Conservation (phyloP, 2,888 invertebrate species). For the Oscheius sp. region DNA sequence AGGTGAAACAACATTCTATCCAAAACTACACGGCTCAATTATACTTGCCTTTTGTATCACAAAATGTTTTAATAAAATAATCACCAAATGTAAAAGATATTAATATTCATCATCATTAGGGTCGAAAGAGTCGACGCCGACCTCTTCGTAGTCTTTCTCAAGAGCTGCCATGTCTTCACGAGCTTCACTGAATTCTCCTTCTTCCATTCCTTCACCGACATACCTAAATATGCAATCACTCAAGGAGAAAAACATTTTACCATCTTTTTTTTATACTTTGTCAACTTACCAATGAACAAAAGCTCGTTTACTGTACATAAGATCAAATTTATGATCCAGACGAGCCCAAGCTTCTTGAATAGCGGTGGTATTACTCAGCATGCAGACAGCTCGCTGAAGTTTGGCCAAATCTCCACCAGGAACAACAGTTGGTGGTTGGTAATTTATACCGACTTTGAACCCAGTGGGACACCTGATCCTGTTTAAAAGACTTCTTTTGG, state of each 20-base stretch:
- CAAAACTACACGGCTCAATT: neutral
- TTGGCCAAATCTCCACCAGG: constrained; percentile 86
- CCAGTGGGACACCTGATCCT: constrained; percentile 69
- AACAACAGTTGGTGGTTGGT: constrained; percentile 79
- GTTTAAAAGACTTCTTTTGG: too few species aligned
- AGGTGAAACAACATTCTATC: constrained; percentile 6
- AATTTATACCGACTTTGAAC: constrained; percentile 69
- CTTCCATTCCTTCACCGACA: constrained; percentile 70
- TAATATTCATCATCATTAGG: constrained; percentile 52
- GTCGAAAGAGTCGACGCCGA: constrained; percentile 61
- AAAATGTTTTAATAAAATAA: too few species aligned
- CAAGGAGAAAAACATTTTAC: neutral
- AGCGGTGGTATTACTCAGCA: constrained; percentile 76
- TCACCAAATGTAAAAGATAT: too few species aligned
- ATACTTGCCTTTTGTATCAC: constrained; percentile 5
- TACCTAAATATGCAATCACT: constrained; percentile 74
- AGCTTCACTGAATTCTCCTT: constrained; percentile 68
- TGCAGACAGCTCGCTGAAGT: constrained; percentile 80
- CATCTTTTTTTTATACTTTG: neutral
- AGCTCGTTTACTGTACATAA: constrained; percentile 76
- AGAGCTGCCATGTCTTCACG: constrained; percentile 63
- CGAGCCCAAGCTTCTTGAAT: constrained; percentile 83
- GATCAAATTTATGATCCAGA: constrained; percentile 80
- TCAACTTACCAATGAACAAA: constrained; percentile 65
- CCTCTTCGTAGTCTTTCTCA: constrained; percentile 70